phyloP scores from a whole-genome alignment of 2,888 invertebrate genomes.

The Hirtodrosophila trivittata region DNA sequence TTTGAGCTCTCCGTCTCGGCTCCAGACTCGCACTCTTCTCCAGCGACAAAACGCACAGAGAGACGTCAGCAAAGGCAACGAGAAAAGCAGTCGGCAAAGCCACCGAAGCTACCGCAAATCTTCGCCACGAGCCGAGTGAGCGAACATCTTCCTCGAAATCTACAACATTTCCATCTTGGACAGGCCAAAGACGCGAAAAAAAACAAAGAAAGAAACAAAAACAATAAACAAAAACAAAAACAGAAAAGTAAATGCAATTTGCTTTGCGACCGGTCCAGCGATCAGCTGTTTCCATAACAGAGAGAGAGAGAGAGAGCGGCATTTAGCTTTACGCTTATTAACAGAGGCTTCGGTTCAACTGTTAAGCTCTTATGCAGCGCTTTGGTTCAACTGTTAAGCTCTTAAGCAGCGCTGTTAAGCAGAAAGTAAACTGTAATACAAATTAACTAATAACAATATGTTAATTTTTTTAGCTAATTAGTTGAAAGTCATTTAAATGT shows the following conservation, averaged over 20 bases:
- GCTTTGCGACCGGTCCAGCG: constrained; percentile 60
- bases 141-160: constrained; percentile 67
- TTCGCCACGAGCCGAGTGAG: constrained; percentile 45
- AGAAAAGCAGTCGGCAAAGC: constrained; percentile 47
- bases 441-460: too few relatives aligned
- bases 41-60: constrained; percentile 55
- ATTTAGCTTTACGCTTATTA: constrained; percentile 4
- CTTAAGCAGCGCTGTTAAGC: constrained; percentile 42
- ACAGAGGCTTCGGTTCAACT: not conserved
- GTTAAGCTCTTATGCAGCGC: constrained; percentile 20
- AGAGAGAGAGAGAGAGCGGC: constrained; percentile 14
- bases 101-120: constrained; percentile 56
- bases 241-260: constrained; percentile 40
- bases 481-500: too few relatives aligned
- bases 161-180: constrained; percentile 42
- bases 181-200: constrained; percentile 35
- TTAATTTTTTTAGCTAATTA: too few relatives aligned
- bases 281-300: constrained; percentile 53
- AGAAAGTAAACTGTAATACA: too few relatives aligned
- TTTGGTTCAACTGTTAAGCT: constrained; percentile 12
- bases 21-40: constrained; percentile 54
- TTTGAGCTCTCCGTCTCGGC: constrained; percentile 59
- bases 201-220: constrained; percentile 29
- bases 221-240: constrained; percentile 25
- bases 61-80: constrained; percentile 45